Evolutionary conservation across 1,140 invertebrate species (phyloP).

Genomic region (Phthorimaea operculella): DNA sequence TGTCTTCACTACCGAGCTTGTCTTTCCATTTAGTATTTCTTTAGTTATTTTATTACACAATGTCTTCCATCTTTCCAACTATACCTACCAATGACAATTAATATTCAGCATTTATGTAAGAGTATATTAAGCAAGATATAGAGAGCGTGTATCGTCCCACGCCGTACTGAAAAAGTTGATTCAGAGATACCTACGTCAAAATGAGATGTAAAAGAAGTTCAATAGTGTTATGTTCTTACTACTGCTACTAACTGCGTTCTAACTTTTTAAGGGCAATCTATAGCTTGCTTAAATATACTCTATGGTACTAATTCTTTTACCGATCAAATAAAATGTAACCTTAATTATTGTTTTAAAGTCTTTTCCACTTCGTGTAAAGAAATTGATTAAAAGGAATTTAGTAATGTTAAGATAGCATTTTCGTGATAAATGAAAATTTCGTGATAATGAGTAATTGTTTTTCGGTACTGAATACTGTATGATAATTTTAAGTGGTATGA

Average conservation of each 20-base stretch:
- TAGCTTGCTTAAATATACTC: too few relatives aligned
- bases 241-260: too few relatives aligned
- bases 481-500: constrained; percentile 58
- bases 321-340: too few relatives aligned
- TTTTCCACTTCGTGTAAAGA: constrained; percentile 23
- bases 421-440: constrained; percentile 60
- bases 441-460: constrained; percentile 58
- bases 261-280: too few relatives aligned
- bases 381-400: constrained; percentile 64
- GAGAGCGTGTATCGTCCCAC: neutral
- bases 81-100: neutral
- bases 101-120: too few relatives aligned
- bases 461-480: constrained; percentile 59
- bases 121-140: too few relatives aligned
- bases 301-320: neutral
- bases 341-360: neutral
- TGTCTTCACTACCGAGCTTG: constrained; percentile 9
- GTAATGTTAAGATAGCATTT: constrained; percentile 61
- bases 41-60: constrained; percentile 20
- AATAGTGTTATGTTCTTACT: too few relatives aligned
- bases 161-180: too few relatives aligned
- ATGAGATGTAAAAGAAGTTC: too few relatives aligned
- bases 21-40: constrained; percentile 22
- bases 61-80: constrained; percentile 34
- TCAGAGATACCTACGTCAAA: too few relatives aligned